Percentiles rank a stretch among this genome's conserved stretches.
Conservation (phyloP, 2,888 invertebrate genomes). For the Ennomos erosarius region DNA sequence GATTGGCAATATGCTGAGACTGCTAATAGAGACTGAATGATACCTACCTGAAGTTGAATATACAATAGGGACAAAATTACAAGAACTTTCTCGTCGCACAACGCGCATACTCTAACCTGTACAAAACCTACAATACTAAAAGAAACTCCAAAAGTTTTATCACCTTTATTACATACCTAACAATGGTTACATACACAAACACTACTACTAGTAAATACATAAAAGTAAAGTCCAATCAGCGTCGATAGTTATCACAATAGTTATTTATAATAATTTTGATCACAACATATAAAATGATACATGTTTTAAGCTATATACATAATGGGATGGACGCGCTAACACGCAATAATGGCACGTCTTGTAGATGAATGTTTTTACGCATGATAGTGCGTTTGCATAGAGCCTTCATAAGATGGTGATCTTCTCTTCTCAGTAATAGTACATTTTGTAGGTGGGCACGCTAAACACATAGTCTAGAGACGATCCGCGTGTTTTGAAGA, state of each 20-base stretch:
- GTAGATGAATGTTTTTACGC: constrained; percentile 13
- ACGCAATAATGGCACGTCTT: neutral
- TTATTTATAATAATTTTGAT: constrained; percentile 58
- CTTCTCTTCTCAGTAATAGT: constrained; percentile 70
- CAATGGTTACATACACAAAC: constrained; percentile 52
- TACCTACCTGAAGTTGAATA: constrained; percentile 1
- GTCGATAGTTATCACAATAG: constrained; percentile 73
- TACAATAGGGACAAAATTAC: too few relatives aligned
- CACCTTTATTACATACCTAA: constrained; percentile 69
- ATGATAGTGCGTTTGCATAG: constrained; percentile 9
- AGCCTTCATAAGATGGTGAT: constrained; percentile 48
- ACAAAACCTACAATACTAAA: constrained; percentile 43
- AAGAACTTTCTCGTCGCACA: too few relatives aligned
- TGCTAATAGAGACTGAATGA: neutral
- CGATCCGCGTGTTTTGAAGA: constrained; percentile 81
- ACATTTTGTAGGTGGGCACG: constrained; percentile 82
- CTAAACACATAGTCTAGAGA: constrained; percentile 82
- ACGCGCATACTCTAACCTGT: too few relatives aligned
- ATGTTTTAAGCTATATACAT: constrained; percentile 69
- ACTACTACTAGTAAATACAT: constrained; percentile 53
- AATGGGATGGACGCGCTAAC: constrained; percentile 32
- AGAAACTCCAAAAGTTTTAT: constrained; percentile 68
- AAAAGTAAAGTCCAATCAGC: constrained; percentile 45
- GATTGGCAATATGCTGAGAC: too few relatives aligned
- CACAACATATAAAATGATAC: constrained; percentile 73